These are phyloP conservation scores for Heliothis subflexa DNA, from an alignment of 1,140 invertebrate species.

Conservation along the genomic window DNA sequence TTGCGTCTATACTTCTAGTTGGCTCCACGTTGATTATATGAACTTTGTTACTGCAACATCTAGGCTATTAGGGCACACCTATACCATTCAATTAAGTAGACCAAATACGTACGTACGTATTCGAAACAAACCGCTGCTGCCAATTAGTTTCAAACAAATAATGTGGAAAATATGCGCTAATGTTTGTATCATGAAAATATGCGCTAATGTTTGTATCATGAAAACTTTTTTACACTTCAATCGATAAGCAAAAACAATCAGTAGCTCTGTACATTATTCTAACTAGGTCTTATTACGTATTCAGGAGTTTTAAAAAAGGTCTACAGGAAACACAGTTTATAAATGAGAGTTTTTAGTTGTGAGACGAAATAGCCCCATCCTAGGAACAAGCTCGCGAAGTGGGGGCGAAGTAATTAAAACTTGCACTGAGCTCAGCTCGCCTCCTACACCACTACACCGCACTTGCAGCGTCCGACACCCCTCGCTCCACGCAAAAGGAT, in stretches of 20 bases:
- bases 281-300: slow-evolving; percentile 49
- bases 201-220: neutral
- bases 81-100: neutral
- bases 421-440: slow-evolving; percentile 59
- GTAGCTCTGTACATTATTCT: neutral
- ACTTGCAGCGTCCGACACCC: slow-evolving; percentile 46
- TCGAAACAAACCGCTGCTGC: slow-evolving; percentile 3
- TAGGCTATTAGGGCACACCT: slow-evolving; percentile 15
- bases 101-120: too few relatives aligned
- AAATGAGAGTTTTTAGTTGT: slow-evolving; percentile 77
- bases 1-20: slow-evolving; percentile 5
- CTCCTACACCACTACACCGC: slow-evolving; percentile 23
- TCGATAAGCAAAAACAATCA: neutral
- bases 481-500: slow-evolving; percentile 35
- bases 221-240: neutral
- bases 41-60: slow-evolving; percentile 1
- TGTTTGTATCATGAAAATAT: slow-evolving; percentile 1
- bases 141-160: neutral
- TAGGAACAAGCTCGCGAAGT: slow-evolving; percentile 66
- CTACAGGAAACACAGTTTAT: slow-evolving; percentile 66
- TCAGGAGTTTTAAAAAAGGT: slow-evolving; percentile 62
- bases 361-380: slow-evolving; percentile 69
- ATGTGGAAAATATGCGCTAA: neutral
- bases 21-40: neutral
- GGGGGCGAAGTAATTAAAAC: slow-evolving; percentile 79